Conservation (phyloP, 2,888 invertebrate genomes). For the Xestia ashworthii region DNA sequence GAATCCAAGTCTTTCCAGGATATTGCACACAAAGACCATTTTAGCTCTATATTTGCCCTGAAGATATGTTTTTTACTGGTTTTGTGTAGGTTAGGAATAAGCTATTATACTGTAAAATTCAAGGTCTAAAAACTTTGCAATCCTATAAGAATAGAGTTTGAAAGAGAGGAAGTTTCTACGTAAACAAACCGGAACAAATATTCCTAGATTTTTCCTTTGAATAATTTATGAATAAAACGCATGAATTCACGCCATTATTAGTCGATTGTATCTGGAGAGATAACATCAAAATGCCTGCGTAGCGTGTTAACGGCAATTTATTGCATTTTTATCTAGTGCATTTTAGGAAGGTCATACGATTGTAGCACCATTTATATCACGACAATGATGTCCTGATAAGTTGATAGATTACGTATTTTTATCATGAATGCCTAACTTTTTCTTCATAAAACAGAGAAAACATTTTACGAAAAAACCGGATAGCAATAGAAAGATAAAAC, state of each 20-base stretch:
- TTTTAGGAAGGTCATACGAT: slow-evolving; percentile 66
- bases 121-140: not conserved
- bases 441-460: slow-evolving; percentile 14
- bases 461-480: not conserved
- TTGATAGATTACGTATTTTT: slow-evolving; percentile 39
- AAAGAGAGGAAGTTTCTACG: slow-evolving; percentile 1
- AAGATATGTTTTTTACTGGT: not conserved
- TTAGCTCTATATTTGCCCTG: not conserved
- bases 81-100: not conserved
- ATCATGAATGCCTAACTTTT: slow-evolving; percentile 19
- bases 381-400: slow-evolving; percentile 41
- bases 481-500: not conserved
- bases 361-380: slow-evolving; percentile 35
- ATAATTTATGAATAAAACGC: slow-evolving; percentile 51
- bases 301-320: slow-evolving; percentile 56
- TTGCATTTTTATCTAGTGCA: slow-evolving; percentile 69
- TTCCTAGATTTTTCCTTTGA: slow-evolving; percentile 29
- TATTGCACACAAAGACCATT: not conserved
- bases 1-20: not conserved
- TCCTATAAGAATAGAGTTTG: not conserved
- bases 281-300: slow-evolving; percentile 52
- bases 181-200: slow-evolving; percentile 9
- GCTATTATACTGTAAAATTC: not conserved
- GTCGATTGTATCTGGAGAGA: slow-evolving; percentile 52
- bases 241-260: slow-evolving; percentile 40